Percentiles rank a stretch among this genome's conserved stretches.
Conservation (phyloP, 2,113 vertebrate genomes). For the Sylvilagus bachmani region DNA sequence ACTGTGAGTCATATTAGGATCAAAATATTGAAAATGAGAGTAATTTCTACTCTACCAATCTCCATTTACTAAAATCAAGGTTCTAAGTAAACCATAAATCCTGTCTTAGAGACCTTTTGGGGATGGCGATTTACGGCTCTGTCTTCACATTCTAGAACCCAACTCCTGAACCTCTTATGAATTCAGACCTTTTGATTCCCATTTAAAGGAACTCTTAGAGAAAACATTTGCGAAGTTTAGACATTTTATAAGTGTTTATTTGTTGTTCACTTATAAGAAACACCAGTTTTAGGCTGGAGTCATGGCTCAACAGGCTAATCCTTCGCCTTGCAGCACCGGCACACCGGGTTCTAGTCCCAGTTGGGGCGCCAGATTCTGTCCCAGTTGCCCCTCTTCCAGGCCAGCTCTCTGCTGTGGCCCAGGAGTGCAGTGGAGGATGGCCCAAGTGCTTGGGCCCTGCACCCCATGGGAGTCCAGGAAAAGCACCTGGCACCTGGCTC, state of each 20-base stretch:
- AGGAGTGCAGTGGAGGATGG: too few relatives aligned
- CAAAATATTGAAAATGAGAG: background rate
- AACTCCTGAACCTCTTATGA: background rate
- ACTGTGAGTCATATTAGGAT: background rate
- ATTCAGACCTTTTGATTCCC: background rate
- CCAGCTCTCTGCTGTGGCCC: too few relatives aligned
- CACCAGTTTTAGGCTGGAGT: background rate
- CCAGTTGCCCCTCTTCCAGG: too few relatives aligned
- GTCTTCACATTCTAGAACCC: background rate
- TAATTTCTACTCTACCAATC: background rate
- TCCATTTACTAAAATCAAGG: background rate
- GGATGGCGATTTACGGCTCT: background rate
- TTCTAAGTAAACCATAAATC: background rate
- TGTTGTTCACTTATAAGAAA: background rate
- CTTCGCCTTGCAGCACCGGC: too few relatives aligned
- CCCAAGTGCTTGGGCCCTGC: too few relatives aligned
- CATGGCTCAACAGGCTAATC: too few relatives aligned
- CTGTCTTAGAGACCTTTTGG: background rate
- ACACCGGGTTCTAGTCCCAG: too few relatives aligned
- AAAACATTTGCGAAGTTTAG: conserved; percentile 37
- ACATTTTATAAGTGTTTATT: background rate
- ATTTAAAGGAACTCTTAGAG: conserved; percentile 39
- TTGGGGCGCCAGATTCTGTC: too few relatives aligned
- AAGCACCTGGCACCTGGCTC: too few relatives aligned
- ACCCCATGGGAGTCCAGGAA: too few relatives aligned